Conservation (phyloP, 92 coral and sea anemone genomes). For the Porites divaricata region DNA sequence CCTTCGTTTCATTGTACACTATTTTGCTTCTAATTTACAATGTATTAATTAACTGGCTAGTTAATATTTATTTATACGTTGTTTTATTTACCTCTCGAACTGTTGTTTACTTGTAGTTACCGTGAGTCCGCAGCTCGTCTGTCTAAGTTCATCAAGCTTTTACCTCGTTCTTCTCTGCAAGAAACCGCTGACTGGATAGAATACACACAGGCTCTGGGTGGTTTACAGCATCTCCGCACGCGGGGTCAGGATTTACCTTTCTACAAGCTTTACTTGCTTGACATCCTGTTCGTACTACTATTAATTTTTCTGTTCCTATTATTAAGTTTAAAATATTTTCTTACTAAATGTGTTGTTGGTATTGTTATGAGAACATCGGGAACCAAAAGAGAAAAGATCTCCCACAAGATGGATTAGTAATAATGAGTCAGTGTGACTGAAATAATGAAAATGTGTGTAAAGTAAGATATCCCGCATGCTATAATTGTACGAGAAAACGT, state of each 20-base stretch:
- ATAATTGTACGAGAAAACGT: too few species aligned
- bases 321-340: too few species aligned
- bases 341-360: too few species aligned
- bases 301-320: too few species aligned
- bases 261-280: slow-evolving; percentile 55
- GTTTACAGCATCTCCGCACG: slow-evolving; percentile 50
- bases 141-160: slow-evolving; percentile 39
- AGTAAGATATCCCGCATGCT: too few species aligned
- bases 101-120: slow-evolving; percentile 33
- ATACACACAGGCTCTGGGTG: slow-evolving; percentile 54
- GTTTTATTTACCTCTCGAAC: background rate
- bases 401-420: too few species aligned
- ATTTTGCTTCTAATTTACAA: too few species aligned
- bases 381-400: too few species aligned
- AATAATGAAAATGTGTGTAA: too few species aligned
- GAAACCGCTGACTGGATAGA: slow-evolving; percentile 58
- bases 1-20: too few species aligned
- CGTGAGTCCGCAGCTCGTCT: slow-evolving; percentile 42
- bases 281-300: slow-evolving; percentile 26
- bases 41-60: background rate
- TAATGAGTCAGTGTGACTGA: too few species aligned
- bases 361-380: too few species aligned
- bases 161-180: slow-evolving; percentile 43
- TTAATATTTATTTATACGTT: background rate
- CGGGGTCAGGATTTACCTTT: slow-evolving; percentile 53